Base-by-base conservation (phyloP, 2,797 vertebrate species). In the Urosaurus nigricauda region DNA sequence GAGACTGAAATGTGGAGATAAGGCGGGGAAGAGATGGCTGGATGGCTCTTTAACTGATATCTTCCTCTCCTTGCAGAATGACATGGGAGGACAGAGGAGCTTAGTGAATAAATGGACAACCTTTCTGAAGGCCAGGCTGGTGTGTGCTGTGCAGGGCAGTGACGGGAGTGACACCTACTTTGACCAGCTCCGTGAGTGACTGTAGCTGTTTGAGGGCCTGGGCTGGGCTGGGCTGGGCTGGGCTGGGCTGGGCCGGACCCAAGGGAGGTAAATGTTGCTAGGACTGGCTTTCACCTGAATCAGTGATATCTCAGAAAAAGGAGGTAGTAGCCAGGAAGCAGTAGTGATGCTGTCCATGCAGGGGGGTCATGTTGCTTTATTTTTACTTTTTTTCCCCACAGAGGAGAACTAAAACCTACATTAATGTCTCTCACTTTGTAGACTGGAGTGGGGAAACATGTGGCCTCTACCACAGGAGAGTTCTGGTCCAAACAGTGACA, bases 91-190 rank as follows among this genome's bases (percentile, higher is more conserved):
- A 53, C 98, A 99, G 96, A 97, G 99, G 84, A 99, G 98, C 94
- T 96, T 99, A 94, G 98, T 99, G 91, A 99, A 99, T 95, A 99
- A 99, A 94, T 99, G 99, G 99, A 99, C 99, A 0, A 99, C 99
- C 0, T 99, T 99, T 94, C 97, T 99, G 80, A 99, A 99, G 96
- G 99, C 99, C 2, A 97, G 99, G 53, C 97, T 99, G 0, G 93
- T 99, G 89, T 99, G 99, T 19, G 98, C 98, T 0, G 98, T 99
- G 26, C 98, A 98, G 0, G 98, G 98, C 87, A 96, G 91, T 0
- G 98, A 99, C 0, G 98, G 98, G 70, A 92, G 88, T 0, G 98
- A 99, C 95, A 99, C 98, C 0, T 97, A 98, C 94, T 99, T 99
- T 0, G 98, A 99, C 73, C 98, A 99, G 92, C 98, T 99, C 78